phyloP scores from a whole-genome alignment of 2,797 vertebrate species.

The Mormyrus proboscirostris region DNA sequence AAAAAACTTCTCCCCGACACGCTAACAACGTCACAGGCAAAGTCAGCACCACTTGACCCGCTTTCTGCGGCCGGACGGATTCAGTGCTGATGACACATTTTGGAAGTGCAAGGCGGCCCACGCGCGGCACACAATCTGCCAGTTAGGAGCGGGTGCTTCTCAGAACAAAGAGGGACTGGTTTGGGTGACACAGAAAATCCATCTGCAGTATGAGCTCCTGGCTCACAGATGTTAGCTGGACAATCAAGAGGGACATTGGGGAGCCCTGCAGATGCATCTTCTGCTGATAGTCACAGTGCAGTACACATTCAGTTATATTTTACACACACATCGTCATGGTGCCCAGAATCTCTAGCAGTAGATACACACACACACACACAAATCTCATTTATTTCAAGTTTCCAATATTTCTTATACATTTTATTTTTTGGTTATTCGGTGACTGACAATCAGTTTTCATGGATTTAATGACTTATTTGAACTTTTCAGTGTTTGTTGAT shows the following conservation, averaged over 20 bases:
- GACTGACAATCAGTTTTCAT: not conserved
- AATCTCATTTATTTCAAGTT: not conserved
- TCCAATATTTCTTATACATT: not conserved
- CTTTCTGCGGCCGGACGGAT: not conserved
- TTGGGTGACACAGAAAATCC: not conserved
- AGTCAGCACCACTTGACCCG: not conserved
- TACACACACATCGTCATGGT: not conserved
- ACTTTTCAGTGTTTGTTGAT: not conserved
- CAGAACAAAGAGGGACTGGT: not conserved
- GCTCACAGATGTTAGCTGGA: not conserved
- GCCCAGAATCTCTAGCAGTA: not conserved
- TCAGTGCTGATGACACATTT: not conserved
- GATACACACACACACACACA: not conserved
- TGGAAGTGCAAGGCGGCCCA: not conserved
- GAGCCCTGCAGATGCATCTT: not conserved
- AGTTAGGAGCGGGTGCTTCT: not conserved
- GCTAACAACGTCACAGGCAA: not conserved
- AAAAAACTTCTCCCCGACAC: not conserved
- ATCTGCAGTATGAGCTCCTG: not conserved
- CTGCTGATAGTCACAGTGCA: not conserved
- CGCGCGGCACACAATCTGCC: not conserved
- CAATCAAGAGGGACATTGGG: not conserved
- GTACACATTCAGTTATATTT: not conserved
- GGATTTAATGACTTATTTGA: not conserved
- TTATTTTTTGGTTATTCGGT: not conserved